Evolutionary conservation across 2,797 vertebrate genomes (phyloP).

Genomic region (Acanthis flammea): DNA sequence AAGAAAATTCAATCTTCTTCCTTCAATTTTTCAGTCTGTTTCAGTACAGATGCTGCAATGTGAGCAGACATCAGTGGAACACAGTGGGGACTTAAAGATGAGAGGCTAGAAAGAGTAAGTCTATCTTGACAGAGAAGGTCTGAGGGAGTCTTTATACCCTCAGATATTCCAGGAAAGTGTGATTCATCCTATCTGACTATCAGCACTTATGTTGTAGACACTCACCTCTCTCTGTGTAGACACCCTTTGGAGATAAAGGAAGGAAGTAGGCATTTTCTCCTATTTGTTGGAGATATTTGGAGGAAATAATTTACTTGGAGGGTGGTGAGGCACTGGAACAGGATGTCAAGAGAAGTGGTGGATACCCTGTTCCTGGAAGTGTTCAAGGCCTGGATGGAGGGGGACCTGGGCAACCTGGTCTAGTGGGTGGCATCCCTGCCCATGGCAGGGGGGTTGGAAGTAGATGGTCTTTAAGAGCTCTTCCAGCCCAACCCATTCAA

Average conservation of each 20-base stretch:
- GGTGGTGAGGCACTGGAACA: background rate
- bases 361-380: background rate
- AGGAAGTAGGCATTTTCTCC: background rate
- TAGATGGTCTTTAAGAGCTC: background rate
- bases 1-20: background rate
- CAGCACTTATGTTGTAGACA: background rate
- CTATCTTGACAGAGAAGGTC: background rate
- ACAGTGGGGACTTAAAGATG: background rate
- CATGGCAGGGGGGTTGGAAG: background rate
- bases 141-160: background rate
- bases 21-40: background rate
- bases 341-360: background rate
- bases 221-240: background rate
- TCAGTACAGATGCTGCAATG: background rate
- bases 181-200: background rate
- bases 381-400: background rate
- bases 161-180: background rate
- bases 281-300: background rate
- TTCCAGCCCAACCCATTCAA: background rate
- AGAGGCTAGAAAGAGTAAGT: background rate
- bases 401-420: background rate
- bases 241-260: background rate
- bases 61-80: background rate
- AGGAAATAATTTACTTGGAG: background rate
- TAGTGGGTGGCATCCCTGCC: background rate